phyloP scores from a whole-genome alignment of 2,797 vertebrate species.

The Hydrolagus colliei region DNA sequence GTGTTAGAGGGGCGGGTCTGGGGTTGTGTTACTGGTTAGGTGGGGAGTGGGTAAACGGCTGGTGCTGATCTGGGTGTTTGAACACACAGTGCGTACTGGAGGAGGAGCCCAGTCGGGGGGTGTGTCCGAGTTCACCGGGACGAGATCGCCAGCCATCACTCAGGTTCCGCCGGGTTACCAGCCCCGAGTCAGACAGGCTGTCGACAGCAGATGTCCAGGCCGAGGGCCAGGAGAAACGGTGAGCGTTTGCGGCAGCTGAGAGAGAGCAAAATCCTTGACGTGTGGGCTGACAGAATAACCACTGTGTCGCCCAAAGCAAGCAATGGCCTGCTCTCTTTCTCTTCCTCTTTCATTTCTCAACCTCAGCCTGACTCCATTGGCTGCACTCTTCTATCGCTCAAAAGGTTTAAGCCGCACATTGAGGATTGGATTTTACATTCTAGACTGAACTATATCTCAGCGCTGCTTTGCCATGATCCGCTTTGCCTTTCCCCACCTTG shows the following conservation, averaged over 20 bases:
- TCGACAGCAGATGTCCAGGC: constrained; percentile 76
- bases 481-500: no score
- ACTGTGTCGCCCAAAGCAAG: not conserved
- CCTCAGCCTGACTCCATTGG: not conserved
- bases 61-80: not conserved
- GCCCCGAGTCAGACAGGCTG: constrained; percentile 85
- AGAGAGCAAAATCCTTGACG: not conserved
- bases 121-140: constrained; percentile 77
- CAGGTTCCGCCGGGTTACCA: constrained; percentile 80
- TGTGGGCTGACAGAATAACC: not conserved
- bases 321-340: not conserved
- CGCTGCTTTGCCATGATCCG: no score
- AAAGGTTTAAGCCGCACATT: no score
- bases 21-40: not conserved
- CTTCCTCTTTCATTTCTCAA: not conserved
- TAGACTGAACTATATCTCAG: no score
- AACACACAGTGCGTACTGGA: constrained; percentile 79
- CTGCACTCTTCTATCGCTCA: not conserved
- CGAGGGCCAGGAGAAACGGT: constrained; percentile 81
- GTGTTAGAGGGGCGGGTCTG: not conserved
- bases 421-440: no score
- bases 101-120: constrained; percentile 68
- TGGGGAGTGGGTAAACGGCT: not conserved
- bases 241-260: not conserved
- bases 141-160: constrained; percentile 73